phyloP scores from a whole-genome alignment of 2,888 invertebrate species.

The Idaea dimidiata region DNA sequence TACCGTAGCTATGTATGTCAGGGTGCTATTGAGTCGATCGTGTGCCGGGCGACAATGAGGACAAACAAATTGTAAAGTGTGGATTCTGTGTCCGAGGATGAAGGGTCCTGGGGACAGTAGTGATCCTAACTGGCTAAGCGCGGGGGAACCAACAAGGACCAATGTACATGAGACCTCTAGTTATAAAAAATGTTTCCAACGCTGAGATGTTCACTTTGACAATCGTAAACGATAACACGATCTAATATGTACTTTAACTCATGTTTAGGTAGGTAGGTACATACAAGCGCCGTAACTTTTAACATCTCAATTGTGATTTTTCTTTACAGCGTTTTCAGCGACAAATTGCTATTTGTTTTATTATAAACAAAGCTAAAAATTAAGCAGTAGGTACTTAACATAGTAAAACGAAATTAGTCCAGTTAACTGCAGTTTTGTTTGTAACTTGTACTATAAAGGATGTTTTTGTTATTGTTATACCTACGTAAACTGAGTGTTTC shows the following conservation, averaged over 20 bases:
- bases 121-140: background rate
- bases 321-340: background rate
- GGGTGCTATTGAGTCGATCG: constrained; percentile 58
- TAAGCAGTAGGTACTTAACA: too few species aligned
- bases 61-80: background rate
- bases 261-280: too few species aligned
- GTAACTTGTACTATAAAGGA: too few species aligned
- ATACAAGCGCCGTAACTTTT: background rate
- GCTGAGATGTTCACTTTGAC: constrained; percentile 1
- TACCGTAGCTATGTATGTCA: constrained; percentile 40
- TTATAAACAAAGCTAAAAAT: too few species aligned
- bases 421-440: too few species aligned
- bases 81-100: background rate
- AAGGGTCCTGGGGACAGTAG: background rate
- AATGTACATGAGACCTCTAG: background rate
- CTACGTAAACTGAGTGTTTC: background rate
- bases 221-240: background rate
- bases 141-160: background rate
- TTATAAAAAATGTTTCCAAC: background rate
- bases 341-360: background rate
- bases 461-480: background rate
- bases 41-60: constrained; percentile 13
- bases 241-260: too few species aligned
- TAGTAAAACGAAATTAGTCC: too few species aligned
- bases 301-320: background rate